These are phyloP conservation scores for Autographa pulchrina DNA, from an alignment of 2,888 invertebrate species.

Conservation along the genomic window DNA sequence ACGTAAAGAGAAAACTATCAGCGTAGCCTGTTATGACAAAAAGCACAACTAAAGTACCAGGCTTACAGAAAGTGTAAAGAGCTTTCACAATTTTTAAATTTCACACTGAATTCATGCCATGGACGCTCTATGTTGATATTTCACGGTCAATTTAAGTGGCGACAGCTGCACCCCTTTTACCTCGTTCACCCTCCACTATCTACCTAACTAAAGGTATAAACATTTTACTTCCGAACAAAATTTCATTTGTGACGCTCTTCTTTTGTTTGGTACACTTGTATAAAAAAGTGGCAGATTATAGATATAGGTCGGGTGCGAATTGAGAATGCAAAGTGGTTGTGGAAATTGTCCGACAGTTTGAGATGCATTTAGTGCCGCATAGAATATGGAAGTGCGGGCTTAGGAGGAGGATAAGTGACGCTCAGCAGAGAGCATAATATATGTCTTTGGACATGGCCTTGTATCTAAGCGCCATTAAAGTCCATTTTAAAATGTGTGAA, in stretches of 20 bases:
- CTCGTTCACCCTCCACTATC: slow-evolving; percentile 32
- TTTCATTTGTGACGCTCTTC: slow-evolving; percentile 40
- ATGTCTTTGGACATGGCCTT: slow-evolving; percentile 27
- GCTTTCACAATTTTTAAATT: slow-evolving; percentile 20
- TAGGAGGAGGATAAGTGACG: slow-evolving; percentile 20
- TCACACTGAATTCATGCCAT: slow-evolving; percentile 18
- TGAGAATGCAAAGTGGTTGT: slow-evolving; percentile 33
- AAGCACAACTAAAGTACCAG: slow-evolving; percentile 2
- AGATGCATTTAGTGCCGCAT: slow-evolving; percentile 42
- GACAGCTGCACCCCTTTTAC: slow-evolving; percentile 51
- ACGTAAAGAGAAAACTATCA: not conserved
- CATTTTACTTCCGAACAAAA: slow-evolving; percentile 41
- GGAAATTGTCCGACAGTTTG: slow-evolving; percentile 20
- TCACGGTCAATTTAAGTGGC: slow-evolving; percentile 57
- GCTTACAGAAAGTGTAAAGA: slow-evolving; percentile 13
- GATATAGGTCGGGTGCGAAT: slow-evolving; percentile 36
- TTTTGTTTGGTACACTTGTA: slow-evolving; percentile 31
- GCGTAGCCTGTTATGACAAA: not conserved
- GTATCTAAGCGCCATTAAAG: slow-evolving; percentile 3
- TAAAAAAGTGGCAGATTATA: slow-evolving; percentile 20
- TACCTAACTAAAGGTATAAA: slow-evolving; percentile 30
- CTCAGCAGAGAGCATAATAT: slow-evolving; percentile 32
- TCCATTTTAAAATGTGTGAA: not conserved
- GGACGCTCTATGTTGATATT: slow-evolving; percentile 45
- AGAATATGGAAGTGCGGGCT: slow-evolving; percentile 20